Conservation (phyloP, 2,113 vertebrate species). For the Megaleporinus macrocephalus region DNA sequence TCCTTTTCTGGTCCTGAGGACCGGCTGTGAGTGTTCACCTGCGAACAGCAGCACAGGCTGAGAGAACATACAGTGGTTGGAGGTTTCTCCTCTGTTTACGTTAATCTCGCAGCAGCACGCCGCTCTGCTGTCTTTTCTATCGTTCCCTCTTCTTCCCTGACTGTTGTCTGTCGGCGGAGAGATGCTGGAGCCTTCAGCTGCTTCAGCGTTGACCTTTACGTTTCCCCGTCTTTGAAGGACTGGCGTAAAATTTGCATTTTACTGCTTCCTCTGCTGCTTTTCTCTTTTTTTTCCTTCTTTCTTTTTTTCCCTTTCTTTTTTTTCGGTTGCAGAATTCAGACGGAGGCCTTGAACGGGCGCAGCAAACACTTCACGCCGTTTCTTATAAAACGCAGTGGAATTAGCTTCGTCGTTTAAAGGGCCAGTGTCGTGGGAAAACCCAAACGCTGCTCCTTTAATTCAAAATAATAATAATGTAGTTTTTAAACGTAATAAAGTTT, state of each 20-base stretch:
- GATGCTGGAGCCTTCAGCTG: not conserved
- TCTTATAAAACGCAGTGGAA: no score
- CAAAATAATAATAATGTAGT: no score
- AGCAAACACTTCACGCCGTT: no score
- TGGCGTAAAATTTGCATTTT: not conserved
- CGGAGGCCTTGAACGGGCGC: no score
- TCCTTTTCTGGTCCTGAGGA: not conserved
- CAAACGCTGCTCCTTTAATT: no score
- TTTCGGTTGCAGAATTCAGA: no score
- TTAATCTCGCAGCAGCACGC: constrained; percentile 71
- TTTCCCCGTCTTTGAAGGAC: constrained; percentile 4
- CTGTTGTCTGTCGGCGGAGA: constrained; percentile 13
- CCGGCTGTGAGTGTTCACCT: not conserved
- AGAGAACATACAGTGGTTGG: constrained; percentile 69
- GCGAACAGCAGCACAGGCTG: no score
- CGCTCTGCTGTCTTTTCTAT: constrained; percentile 61
- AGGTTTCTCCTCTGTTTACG: constrained; percentile 72
- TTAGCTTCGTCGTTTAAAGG: no score
- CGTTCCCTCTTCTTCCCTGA: constrained; percentile 47
- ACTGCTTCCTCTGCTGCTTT: not conserved
- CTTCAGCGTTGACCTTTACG: constrained; percentile 19
- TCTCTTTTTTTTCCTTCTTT: not conserved
- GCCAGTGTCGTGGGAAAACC: no score
- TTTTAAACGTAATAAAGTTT: no score
- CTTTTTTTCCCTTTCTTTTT: no score